A percentile compares a stretch with the other conserved stretches of the same genome.
Evolutionary conservation across 2,888 invertebrate genomes (phyloP).

Genomic region (Conistra vaccinii): DNA sequence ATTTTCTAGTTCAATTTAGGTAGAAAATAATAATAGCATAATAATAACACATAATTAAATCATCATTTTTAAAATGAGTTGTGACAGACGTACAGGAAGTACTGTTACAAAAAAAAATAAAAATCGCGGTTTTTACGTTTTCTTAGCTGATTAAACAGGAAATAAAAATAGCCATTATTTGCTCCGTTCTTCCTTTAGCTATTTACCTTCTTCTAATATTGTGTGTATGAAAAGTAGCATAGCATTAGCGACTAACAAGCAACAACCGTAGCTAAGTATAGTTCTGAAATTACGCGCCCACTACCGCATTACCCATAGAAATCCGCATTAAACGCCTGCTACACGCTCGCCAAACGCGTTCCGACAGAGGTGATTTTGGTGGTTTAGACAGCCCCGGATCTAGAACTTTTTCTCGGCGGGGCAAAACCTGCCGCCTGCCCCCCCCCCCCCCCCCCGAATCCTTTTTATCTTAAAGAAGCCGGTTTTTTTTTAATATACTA

Average conservation of each 20-base stretch:
- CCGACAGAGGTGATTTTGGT: no score
- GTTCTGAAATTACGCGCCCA: no score
- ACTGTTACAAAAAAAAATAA: neutral
- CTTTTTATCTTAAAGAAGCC: no score
- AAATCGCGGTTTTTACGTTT: neutral
- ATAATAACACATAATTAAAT: slow-evolving; percentile 18
- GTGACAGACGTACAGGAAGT: no score
- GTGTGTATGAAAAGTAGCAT: slow-evolving; percentile 3
- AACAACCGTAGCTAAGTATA: neutral
- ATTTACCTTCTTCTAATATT: neutral
- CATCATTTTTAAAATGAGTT: slow-evolving; percentile 8
- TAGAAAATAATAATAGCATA: neutral
- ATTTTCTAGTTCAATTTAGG: neutral
- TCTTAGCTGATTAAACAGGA: slow-evolving; percentile 9
- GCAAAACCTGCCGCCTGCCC: no score
- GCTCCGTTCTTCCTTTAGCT: neutral
- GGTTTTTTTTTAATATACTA: no score
- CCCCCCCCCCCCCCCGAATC: no score
- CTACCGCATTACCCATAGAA: no score
- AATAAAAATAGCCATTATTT: slow-evolving; percentile 14
- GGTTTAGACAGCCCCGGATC: no score
- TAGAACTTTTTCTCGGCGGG: no score
- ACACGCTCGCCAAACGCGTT: no score
- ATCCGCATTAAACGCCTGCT: no score
- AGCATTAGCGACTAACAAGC: neutral